Evolutionary conservation across 2,797 vertebrate genomes (phyloP).

Genomic region (Pangasius krempfi): DNA sequence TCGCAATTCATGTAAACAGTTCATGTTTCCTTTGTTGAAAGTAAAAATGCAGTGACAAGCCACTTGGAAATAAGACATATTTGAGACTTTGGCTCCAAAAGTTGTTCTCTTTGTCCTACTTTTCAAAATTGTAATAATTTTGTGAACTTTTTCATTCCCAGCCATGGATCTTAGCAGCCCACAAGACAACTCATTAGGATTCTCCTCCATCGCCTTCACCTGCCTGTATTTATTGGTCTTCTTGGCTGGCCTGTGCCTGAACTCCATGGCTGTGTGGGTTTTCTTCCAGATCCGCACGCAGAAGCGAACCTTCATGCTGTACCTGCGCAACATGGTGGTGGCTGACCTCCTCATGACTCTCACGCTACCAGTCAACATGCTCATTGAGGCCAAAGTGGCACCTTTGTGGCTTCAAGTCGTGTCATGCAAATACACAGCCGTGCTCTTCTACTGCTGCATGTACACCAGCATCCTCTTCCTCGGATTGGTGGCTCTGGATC

Average conservation of each 20-base stretch:
- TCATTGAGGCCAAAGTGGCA: slow-evolving; percentile 78
- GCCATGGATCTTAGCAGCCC: not conserved
- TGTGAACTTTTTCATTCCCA: not conserved
- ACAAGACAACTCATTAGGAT: slow-evolving; percentile 42
- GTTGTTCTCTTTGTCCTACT: not conserved
- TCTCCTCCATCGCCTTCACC: slow-evolving; percentile 69
- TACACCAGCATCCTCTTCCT: slow-evolving; percentile 89
- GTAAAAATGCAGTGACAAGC: not conserved
- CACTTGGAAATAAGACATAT: not conserved
- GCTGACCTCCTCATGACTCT: slow-evolving; percentile 90
- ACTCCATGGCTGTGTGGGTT: slow-evolving; percentile 83
- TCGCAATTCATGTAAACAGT: not conserved
- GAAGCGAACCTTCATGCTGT: slow-evolving; percentile 83
- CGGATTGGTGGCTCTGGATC: slow-evolving; percentile 89
- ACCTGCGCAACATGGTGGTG: slow-evolving; percentile 91
- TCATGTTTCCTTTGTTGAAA: not conserved
- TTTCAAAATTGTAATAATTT: not conserved
- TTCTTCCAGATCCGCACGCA: slow-evolving; percentile 82
- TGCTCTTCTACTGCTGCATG: slow-evolving; percentile 91
- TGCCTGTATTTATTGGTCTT: slow-evolving; percentile 81
- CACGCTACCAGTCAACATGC: slow-evolving; percentile 74
- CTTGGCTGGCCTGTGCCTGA: slow-evolving; percentile 78
- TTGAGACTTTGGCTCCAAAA: too few relatives aligned
- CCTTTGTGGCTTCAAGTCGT: slow-evolving; percentile 69
- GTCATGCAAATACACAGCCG: slow-evolving; percentile 82